Conservation (phyloP, 92 coral and sea anemone species). For the Plumapathes pennacea region DNA sequence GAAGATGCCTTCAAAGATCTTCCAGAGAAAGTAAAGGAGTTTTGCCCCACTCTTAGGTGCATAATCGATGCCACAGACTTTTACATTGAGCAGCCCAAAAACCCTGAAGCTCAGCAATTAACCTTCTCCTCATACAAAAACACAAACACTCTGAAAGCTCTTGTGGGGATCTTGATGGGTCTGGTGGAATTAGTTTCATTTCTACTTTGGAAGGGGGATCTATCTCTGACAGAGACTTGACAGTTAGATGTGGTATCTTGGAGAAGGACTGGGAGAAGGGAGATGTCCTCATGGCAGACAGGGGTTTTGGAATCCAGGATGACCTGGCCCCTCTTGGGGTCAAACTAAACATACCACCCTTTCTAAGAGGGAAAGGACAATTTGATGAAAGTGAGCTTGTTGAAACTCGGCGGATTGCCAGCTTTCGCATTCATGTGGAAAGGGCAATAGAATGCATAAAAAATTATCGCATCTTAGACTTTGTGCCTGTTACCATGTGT, state of each 20-base stretch:
- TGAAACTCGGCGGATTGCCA: conserved; percentile 37
- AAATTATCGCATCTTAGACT: conserved; percentile 45
- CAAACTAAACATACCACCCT: conserved; percentile 36
- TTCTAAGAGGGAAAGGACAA: conserved; percentile 27
- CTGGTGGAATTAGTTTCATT: conserved; percentile 38
- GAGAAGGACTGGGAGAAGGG: conserved; percentile 41
- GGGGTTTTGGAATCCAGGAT: conserved; percentile 34
- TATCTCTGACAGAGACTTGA: conserved; percentile 38
- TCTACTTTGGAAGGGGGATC: conserved; percentile 40
- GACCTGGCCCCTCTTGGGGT: conserved; percentile 34
- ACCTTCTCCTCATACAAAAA: conserved; percentile 37
- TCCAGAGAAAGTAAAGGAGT: no score
- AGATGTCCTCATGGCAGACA: conserved; percentile 46
- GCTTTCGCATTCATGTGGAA: conserved; percentile 46
- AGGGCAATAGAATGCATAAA: conserved; percentile 40
- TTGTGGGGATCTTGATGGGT: conserved; percentile 25
- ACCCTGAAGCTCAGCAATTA: conserved; percentile 35
- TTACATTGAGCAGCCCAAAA: conserved; percentile 39
- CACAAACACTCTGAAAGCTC: conserved; percentile 23
- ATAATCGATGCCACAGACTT: conserved; percentile 45
- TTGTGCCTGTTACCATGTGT: conserved; percentile 45
- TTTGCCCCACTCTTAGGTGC: no score
- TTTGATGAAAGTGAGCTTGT: conserved; percentile 39
- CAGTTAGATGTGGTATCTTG: conserved; percentile 25
- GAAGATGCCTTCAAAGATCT: no score